Base-by-base conservation (phyloP, 2,113 vertebrate genomes). In the Lepus americanus region DNA sequence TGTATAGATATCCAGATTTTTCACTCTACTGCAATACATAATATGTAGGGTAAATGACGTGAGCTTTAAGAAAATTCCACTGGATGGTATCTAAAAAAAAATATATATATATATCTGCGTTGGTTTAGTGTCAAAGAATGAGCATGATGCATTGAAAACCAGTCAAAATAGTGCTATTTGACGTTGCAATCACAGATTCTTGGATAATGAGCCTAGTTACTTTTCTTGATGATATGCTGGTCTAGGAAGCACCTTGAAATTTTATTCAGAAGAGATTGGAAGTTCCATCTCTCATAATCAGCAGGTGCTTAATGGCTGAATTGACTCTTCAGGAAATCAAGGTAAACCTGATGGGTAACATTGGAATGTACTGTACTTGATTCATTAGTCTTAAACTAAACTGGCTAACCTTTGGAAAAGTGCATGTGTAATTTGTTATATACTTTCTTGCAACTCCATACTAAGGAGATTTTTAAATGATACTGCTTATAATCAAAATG, bases 171-270 rank as follows among this genome's bases (percentile, higher is more conserved):
- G 91, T 88, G 69, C 84, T 87, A 82, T 89, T 96, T 97, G 64
- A 94, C n/a, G 83, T 9, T 88, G 82, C 76, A 97, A 97, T 96
- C 96, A 98, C 69, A 90, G 29, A 85, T 89, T 95, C 88, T 89
- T 88, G 39, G 81, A 90, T 97, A 97, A 97, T 95, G 94, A 97
- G 49, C 64, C 87, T 95, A 93, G 76, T 53, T 96, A 69, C 81
- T 89, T 85, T 96, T 96, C 91, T 96, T 95, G 82, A 92, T 97
- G 61, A 94, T 78, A 33, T 63, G 1, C 44, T 95, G 89, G 66
- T 95, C 94, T 89, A 95, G 25, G 76, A 96, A 89, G 25, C 8
- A 61, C 31, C 92, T 69, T 1, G 9, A 88, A 86, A 92, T 96
- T 96, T 96, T 97, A 90, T 85, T 92, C 83, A 89, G 80, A 94